A percentile compares a stretch with the other conserved stretches of the same genome.
These are phyloP conservation scores for Cordylochernes scorpioides DNA, from an alignment of 2,888 invertebrate genomes.

Conservation along the genomic window DNA sequence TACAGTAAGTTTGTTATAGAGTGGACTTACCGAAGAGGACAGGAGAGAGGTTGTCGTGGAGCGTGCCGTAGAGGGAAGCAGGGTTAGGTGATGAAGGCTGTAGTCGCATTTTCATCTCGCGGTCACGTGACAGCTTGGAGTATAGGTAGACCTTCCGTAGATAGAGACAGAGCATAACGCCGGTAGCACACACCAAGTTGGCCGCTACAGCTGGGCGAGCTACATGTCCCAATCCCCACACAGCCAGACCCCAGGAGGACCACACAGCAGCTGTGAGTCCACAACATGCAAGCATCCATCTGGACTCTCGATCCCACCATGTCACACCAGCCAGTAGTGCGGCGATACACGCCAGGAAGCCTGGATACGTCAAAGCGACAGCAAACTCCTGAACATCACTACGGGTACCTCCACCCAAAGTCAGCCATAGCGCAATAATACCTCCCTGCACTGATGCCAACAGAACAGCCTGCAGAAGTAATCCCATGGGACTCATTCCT, in stretches of 20 bases:
- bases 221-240: conserved; percentile 18
- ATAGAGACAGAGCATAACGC: conserved; percentile 22
- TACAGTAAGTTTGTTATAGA: too few species aligned
- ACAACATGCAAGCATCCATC: conserved; percentile 23
- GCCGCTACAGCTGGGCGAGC: conserved; percentile 22
- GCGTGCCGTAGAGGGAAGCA: conserved; percentile 9
- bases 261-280: conserved; percentile 20
- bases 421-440: conserved; percentile 24
- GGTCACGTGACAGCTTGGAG: conserved; percentile 11
- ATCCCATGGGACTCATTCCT: conserved; percentile 19
- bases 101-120: conserved; percentile 10
- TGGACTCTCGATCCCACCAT: conserved; percentile 22
- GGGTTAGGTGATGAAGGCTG: conserved; percentile 6
- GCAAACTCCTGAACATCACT: conserved; percentile 22
- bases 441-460: conserved; percentile 23
- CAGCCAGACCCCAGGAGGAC: conserved; percentile 22
- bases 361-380: conserved; percentile 23
- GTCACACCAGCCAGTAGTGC: conserved; percentile 21
- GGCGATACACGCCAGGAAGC: conserved; percentile 22
- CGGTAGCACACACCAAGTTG: conserved; percentile 21
- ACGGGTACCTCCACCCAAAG: conserved; percentile 17
- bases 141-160: conserved; percentile 21
- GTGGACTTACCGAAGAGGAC: conserved; percentile 11
- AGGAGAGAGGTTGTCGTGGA: conserved; percentile 8
- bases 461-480: conserved; percentile 20